phyloP scores from a whole-genome alignment of 2,888 invertebrate genomes.

The Crioceris asparagi region DNA sequence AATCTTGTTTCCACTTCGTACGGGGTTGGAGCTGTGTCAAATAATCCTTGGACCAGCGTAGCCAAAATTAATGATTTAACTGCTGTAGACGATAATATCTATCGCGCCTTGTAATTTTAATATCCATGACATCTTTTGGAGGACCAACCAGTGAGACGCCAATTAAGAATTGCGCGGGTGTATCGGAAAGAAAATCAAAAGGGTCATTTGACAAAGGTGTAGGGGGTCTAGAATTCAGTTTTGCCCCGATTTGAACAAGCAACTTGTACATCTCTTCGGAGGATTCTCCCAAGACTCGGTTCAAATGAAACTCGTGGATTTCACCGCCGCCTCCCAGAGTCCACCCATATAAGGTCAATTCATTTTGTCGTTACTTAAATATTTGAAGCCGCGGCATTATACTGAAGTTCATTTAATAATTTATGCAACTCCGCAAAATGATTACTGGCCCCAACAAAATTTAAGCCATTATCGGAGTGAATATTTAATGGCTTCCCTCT shows the following conservation, averaged over 20 bases:
- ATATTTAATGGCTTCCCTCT: not conserved
- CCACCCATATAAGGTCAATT: conserved; percentile 3
- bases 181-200: not conserved
- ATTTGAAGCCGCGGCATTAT: not conserved
- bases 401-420: not conserved
- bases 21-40: conserved; percentile 6
- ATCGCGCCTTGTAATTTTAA: not conserved
- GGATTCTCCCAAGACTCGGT: conserved; percentile 4
- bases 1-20: conserved; percentile 1
- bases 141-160: not conserved
- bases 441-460: conserved; percentile 4
- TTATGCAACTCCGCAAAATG: not conserved
- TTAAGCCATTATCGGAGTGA: conserved; percentile 4
- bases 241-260: conserved; percentile 5
- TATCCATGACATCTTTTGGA: conserved; percentile 1
- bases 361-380: not conserved
- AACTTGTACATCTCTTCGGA: conserved; percentile 4
- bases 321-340: conserved; percentile 5
- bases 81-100: not conserved
- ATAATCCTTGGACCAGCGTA: conserved; percentile 8
- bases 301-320: conserved; percentile 2
- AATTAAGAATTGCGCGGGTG: conserved; percentile 7
- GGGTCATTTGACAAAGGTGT: conserved; percentile 3
- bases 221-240: conserved; percentile 1
- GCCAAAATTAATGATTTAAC: conserved; percentile 7